Evolutionary conservation across 2,888 invertebrate species (phyloP).

Genomic region (Thecophora atra): DNA sequence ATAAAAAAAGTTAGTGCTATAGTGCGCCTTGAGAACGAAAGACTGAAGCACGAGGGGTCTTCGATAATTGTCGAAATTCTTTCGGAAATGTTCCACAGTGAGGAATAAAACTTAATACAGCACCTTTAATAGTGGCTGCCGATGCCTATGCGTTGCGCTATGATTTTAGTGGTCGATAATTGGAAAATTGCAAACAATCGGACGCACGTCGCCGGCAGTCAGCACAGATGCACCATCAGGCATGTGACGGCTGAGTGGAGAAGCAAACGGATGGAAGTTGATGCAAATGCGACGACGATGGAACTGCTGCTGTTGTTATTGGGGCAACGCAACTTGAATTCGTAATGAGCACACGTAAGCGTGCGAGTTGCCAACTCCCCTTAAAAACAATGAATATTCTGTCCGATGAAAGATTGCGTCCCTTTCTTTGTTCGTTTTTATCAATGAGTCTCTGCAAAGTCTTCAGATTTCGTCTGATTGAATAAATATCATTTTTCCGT

Average conservation of each 20-base stretch:
- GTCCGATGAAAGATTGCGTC: too few relatives aligned
- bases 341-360: constrained; percentile 24
- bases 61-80: too few relatives aligned
- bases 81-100: too few relatives aligned
- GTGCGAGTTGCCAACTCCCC: constrained; percentile 14
- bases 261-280: background rate
- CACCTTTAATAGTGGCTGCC: too few relatives aligned
- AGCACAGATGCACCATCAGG: constrained; percentile 6
- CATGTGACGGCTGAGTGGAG: background rate
- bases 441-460: background rate
- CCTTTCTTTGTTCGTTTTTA: background rate
- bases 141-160: constrained; percentile 23
- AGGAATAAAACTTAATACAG: too few relatives aligned
- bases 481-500: background rate
- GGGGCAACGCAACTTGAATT: constrained; percentile 5
- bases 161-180: constrained; percentile 32
- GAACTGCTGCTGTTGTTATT: constrained; percentile 24
- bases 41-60: too few relatives aligned
- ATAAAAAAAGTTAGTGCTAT: too few relatives aligned
- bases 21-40: too few relatives aligned
- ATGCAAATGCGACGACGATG: constrained; percentile 27
- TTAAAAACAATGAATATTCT: background rate
- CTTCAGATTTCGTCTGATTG: background rate
- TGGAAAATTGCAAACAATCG: constrained; percentile 33
- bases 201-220: background rate